Evolutionary conservation across 2,797 vertebrate species (phyloP), one percentile per base, ranked within the genome.

Genomic region (Mormyrus hasselquistii): DNA sequence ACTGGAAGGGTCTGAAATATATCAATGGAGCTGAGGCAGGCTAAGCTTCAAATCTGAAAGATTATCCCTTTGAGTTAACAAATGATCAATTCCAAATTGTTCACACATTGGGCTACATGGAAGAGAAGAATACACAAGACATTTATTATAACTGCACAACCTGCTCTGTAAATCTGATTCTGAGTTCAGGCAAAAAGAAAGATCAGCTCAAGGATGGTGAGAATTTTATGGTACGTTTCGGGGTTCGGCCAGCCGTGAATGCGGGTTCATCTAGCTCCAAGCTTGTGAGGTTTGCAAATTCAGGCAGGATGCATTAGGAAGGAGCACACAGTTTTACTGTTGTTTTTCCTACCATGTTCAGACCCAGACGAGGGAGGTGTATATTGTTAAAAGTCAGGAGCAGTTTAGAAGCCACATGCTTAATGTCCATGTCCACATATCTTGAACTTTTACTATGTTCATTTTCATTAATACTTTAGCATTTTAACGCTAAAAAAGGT

Each of bases 211-310:
- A 82, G 88, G 92, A 91, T 83, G 57, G 89, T 91, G 89, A 85
- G 87, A 91, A 89, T 90, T 90, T 92, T 90, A 92, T 90, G 87
- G 91, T 90, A 87, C 84, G 87, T 91, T 90, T 91, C 87, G 65
- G 57, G 41, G 53, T 83, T 29, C 49, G 90, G 86, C 89, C 89
- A 91, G 90, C 89, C 88, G 47, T 92, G 87, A 90, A 86, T 91
- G 34, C 87, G 55, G 52, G 79, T 57, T 86, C 89, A 47, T 83
- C 47, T 89, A 79, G 29, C 89, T 87, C 86, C 55, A 85, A 73
- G 87, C 59, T 87, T 90, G 88, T 90, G 90, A 85, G 62, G 89
- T 55, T 57, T 59, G 22, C 47, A 34, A 86, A 86, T 53, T 87
- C 25, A 57, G 85, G 29, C 85, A 87, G 53, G 52, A 52, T 19